Conservation (phyloP, 2,888 invertebrate species). For the Barypeithes pellucidus region DNA sequence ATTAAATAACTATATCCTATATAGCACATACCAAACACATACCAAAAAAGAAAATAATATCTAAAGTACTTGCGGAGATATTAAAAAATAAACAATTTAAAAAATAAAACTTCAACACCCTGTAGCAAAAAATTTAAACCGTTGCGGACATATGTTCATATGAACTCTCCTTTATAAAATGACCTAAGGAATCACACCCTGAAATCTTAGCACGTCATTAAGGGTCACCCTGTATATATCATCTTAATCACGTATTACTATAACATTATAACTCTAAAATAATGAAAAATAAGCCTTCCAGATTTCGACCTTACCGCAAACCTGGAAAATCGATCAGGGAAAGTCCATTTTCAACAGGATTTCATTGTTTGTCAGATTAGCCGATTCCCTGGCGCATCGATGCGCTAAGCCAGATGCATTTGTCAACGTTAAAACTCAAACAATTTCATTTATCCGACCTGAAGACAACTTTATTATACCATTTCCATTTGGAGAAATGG, state of each 20-base stretch:
- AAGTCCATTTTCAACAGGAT: conserved; percentile 66
- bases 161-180: too few relatives aligned
- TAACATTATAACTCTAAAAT: conserved; percentile 58
- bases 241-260: conserved; percentile 33
- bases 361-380: conserved; percentile 67
- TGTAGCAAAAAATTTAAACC: too few relatives aligned
- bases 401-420: conserved; percentile 59
- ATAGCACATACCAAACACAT: too few relatives aligned
- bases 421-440: conserved; percentile 60
- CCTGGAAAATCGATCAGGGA: conserved; percentile 64
- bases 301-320: conserved; percentile 66
- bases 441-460: conserved; percentile 49
- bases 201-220: too few relatives aligned
- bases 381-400: conserved; percentile 60
- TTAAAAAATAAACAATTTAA: too few relatives aligned
- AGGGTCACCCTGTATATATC: too few relatives aligned
- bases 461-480: conserved; percentile 48
- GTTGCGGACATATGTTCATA: too few relatives aligned
- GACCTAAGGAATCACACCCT: too few relatives aligned
- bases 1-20: too few relatives aligned
- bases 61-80: too few relatives aligned
- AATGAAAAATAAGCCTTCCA: conserved; percentile 67
- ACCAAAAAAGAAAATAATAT: too few relatives aligned
- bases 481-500: conserved; percentile 38
- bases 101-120: too few relatives aligned